A percentile compares a stretch with the other conserved stretches of the same genome.
Evolutionary conservation across 64 coral and sea anemone genomes (phyloP).

Genomic region (Montipora cactus): DNA sequence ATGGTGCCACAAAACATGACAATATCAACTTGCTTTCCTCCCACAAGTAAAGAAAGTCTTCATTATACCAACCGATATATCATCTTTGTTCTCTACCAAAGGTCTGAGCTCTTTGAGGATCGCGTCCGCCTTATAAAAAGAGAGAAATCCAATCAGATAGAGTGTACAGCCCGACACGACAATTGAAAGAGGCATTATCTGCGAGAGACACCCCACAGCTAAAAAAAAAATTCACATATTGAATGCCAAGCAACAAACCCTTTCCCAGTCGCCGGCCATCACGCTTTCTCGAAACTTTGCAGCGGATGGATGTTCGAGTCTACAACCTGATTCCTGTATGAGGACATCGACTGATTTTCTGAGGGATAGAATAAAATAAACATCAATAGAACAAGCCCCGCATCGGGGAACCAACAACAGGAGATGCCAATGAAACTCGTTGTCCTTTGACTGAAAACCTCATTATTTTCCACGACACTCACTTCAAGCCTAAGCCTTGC

Average conservation of each 20-base stretch:
- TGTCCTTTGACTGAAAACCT: conserved; percentile 51
- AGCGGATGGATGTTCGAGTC: conserved; percentile 98
- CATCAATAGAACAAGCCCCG: conserved; percentile 1
- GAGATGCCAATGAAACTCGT: conserved; percentile 72
- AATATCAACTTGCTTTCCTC: neutral
- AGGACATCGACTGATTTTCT: conserved; percentile 97
- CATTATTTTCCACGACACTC: conserved; percentile 66
- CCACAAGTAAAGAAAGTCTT: conserved; percentile 9
- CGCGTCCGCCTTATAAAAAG: conserved; percentile 86
- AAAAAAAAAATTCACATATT: conserved; percentile 61
- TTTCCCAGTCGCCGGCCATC: conserved; percentile 96
- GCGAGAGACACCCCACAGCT: conserved; percentile 41
- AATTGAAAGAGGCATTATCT: conserved; percentile 60
- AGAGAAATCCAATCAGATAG: conserved; percentile 62
- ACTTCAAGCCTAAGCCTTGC: conserved; percentile 97
- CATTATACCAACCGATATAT: conserved; percentile 85
- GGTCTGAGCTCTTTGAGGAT: conserved; percentile 94
- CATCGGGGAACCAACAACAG: conserved; percentile 60
- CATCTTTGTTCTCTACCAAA: conserved; percentile 91
- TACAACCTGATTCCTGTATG: conserved; percentile 98
- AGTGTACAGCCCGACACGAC: conserved; percentile 20
- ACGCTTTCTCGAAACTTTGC: conserved; percentile 97
- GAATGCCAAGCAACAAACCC: conserved; percentile 79
- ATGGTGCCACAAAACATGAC: neutral
- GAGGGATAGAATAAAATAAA: conserved; percentile 83